Evolutionary conservation across 2,797 vertebrate species (phyloP).

Genomic region (Danio aesculapii): DNA sequence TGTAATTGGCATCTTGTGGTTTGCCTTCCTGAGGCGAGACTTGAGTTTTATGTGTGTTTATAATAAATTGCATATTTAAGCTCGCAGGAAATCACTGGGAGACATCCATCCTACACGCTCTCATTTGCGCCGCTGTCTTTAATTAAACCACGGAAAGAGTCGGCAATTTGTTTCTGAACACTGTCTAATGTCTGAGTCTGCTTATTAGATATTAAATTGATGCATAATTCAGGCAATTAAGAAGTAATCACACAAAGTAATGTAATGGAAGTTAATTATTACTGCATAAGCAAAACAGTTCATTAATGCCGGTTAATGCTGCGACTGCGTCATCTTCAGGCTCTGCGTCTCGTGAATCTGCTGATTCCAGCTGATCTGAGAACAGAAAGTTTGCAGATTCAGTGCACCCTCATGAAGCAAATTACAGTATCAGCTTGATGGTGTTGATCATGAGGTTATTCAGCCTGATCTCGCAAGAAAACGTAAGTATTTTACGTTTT

Average conservation of each 20-base stretch:
- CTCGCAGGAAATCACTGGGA: slow-evolving; percentile 98
- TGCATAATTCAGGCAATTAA: slow-evolving; percentile 99
- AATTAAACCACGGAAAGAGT: slow-evolving; percentile 98
- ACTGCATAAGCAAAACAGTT: slow-evolving; percentile 99
- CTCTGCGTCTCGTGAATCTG: slow-evolving; percentile 42
- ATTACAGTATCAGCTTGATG: too few relatives aligned
- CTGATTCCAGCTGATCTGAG: slow-evolving; percentile 78
- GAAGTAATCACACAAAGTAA: slow-evolving; percentile 99
- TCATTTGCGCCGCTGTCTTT: slow-evolving; percentile 99
- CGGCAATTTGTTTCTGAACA: slow-evolving; percentile 99
- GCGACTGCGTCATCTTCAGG: slow-evolving; percentile 95
- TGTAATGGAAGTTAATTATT: slow-evolving; percentile 99
- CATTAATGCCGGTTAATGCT: slow-evolving; percentile 99
- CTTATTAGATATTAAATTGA: slow-evolving; percentile 99
- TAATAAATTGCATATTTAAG: slow-evolving; percentile 99
- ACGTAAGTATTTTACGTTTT: too few relatives aligned
- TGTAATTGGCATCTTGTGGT: slow-evolving; percentile 90
- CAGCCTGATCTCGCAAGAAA: too few relatives aligned
- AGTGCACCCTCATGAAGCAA: too few relatives aligned
- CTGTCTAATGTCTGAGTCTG: slow-evolving; percentile 99
- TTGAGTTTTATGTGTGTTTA: slow-evolving; percentile 94
- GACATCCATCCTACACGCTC: slow-evolving; percentile 97
- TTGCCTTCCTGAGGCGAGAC: slow-evolving; percentile 95
- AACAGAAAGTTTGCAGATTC: slow-evolving; percentile 61
- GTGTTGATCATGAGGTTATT: too few relatives aligned